Conservation (phyloP, 2,797 vertebrate genomes). For the Setipinna tenuifilis region DNA sequence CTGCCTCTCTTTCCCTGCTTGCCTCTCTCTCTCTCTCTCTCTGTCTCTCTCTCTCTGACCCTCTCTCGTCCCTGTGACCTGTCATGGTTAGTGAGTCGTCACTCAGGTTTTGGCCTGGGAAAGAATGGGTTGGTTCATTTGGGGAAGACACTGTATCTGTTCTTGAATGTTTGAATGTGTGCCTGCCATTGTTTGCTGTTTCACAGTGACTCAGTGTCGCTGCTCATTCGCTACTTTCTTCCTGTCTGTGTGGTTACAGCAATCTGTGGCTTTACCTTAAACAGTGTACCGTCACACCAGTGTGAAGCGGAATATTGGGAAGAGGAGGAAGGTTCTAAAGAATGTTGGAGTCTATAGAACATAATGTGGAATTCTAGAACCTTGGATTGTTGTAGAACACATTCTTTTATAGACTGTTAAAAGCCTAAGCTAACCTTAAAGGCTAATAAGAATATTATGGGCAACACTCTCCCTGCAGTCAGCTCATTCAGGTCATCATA, state of each 20-base stretch:
- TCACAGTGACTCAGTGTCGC: background rate
- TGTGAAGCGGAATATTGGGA: background rate
- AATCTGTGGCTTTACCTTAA: background rate
- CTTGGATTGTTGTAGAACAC: too few relatives aligned
- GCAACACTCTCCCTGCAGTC: background rate
- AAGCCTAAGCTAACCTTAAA: too few relatives aligned
- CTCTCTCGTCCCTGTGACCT: background rate
- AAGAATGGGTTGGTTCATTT: background rate
- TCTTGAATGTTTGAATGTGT: background rate
- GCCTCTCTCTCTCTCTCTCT: too few relatives aligned
- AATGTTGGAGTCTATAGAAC: background rate
- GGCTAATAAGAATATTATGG: too few relatives aligned
- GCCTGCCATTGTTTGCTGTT: background rate
- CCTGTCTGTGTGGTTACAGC: background rate
- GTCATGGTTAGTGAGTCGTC: background rate
- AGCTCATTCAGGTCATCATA: constrained; percentile 1
- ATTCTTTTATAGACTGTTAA: too few relatives aligned
- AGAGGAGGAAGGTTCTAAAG: background rate
- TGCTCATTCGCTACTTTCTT: background rate
- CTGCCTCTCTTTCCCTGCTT: too few relatives aligned
- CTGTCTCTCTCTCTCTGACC: too few relatives aligned
- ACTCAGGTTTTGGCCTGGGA: background rate
- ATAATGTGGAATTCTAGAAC: too few relatives aligned
- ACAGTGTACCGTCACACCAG: too few relatives aligned
- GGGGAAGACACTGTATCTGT: background rate